Percentiles rank a stretch among this genome's conserved stretches.
phyloP scores from a whole-genome alignment of 2,797 vertebrate species.

The Spinus olivaceus region DNA sequence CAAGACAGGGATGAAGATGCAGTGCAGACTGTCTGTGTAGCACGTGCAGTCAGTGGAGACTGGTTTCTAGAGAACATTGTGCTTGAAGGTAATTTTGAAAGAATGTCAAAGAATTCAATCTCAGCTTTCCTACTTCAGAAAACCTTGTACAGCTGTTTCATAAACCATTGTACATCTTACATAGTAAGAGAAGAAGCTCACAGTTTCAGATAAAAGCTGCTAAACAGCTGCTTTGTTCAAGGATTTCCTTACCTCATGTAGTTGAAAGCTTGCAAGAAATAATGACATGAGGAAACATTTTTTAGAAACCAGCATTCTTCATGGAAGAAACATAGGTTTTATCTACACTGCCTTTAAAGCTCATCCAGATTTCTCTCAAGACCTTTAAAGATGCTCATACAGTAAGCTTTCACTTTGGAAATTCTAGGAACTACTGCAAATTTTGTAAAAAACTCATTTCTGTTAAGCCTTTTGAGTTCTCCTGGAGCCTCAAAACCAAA shows the following conservation, averaged over 20 bases:
- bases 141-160: neutral
- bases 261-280: neutral
- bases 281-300: neutral
- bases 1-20: constrained; percentile 25
- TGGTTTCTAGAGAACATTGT: neutral
- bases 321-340: neutral
- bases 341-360: neutral
- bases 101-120: neutral
- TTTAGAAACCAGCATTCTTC: neutral
- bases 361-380: neutral
- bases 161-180: neutral
- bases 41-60: neutral
- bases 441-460: neutral
- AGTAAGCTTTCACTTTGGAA: neutral
- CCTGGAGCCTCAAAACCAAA: neutral
- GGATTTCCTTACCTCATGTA: neutral
- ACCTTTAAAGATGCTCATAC: neutral
- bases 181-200: neutral
- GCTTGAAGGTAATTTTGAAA: constrained; percentile 45
- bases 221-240: neutral
- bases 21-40: neutral
- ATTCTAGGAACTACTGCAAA: neutral
- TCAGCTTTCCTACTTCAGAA: neutral
- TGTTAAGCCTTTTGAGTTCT: neutral
- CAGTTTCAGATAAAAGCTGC: neutral